Percentiles rank a stretch among this genome's conserved stretches.
Evolutionary conservation across 2,113 vertebrate species (phyloP).

Genomic region (Petromus typicus): DNA sequence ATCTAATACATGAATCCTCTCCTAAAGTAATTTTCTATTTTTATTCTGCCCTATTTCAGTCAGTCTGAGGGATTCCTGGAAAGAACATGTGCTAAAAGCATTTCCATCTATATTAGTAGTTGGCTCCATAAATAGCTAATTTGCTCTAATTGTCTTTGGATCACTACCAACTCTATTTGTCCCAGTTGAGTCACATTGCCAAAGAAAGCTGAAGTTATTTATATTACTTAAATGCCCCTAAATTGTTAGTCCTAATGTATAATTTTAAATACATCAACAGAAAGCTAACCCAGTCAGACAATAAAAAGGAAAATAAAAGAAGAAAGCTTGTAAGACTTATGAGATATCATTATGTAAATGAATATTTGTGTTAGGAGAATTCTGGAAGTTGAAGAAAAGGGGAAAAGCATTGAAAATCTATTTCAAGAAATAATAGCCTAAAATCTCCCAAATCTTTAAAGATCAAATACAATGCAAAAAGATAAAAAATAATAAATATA

Average conservation of each 20-base stretch:
- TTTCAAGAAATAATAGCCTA: not conserved
- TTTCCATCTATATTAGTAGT: slow-evolving; percentile 65
- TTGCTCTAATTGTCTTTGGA: slow-evolving; percentile 58
- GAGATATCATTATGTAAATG: too few relatives aligned
- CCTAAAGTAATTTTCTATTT: slow-evolving; percentile 64
- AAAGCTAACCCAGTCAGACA: not conserved
- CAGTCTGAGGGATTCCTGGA: slow-evolving; percentile 76
- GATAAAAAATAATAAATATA: not conserved
- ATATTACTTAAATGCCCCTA: not conserved
- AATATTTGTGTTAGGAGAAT: not conserved
- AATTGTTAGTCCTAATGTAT: not conserved
- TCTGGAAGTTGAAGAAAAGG: not conserved
- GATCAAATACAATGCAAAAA: not conserved
- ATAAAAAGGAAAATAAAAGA: not conserved
- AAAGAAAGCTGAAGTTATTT: slow-evolving; percentile 5
- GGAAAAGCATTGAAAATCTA: not conserved
- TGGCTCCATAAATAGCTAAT: slow-evolving; percentile 56
- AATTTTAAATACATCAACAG: not conserved
- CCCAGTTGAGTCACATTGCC: slow-evolving; percentile 59
- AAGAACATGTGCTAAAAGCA: slow-evolving; percentile 74
- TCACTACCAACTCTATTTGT: slow-evolving; percentile 52
- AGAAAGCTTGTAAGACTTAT: not conserved
- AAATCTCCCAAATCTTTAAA: not conserved
- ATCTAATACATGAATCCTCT: slow-evolving; percentile 35
- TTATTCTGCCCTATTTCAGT: slow-evolving; percentile 66